Evolutionary conservation across 2,888 invertebrate species (phyloP), one percentile per base, ranked within the genome.

Genomic region (Cryptocephalus primarius): DNA sequence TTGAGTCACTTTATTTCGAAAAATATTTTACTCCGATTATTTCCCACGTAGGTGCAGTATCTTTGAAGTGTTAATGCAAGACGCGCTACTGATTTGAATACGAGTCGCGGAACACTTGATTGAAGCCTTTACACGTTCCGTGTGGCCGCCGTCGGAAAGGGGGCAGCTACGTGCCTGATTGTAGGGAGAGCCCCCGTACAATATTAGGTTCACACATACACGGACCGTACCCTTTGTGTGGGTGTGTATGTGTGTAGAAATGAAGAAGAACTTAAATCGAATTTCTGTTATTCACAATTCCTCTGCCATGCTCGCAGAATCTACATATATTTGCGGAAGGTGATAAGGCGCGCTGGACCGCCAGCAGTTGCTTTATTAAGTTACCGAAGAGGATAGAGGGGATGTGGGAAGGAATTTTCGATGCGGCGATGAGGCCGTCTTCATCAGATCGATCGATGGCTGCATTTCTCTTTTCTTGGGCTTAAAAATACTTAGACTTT

Each of bases 261-360:
- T 62, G 61, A 64, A 62, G 67, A 66, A 67, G 65, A 66, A 64
- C 64, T 64, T 59, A 66, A 67, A 67, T 67, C 66, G 64, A 67
- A 67, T 67, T 67, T 65, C 63, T 60, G 62, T 62, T 64, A 66
- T 62, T 66, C 63, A 62, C 62, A 60, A 63, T 62, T 63, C 62
- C 52, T 47, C 55, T 57, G 56, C 61, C 59, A 58, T 55, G 22
- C 57, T 54, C 53, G 51, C 49, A 54, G 58, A 67, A 67, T 67
- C 66, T 67, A 65, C 67, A 67, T 67, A 67, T 58, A 67, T 67
- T 67, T 67, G 61, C 56, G 52, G 60, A 22, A 62, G 63, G 61
- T 61, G 62, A 57, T 56, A 22, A 22, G 58, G 48, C 49, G 48
- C 54, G 50, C 55, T 54, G 50, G 48, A 48, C 55, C 55, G 56